Evolutionary conservation across 2,888 invertebrate species (phyloP), one percentile per base, ranked within the genome.

Genomic region (Cheilosia vulpina): DNA sequence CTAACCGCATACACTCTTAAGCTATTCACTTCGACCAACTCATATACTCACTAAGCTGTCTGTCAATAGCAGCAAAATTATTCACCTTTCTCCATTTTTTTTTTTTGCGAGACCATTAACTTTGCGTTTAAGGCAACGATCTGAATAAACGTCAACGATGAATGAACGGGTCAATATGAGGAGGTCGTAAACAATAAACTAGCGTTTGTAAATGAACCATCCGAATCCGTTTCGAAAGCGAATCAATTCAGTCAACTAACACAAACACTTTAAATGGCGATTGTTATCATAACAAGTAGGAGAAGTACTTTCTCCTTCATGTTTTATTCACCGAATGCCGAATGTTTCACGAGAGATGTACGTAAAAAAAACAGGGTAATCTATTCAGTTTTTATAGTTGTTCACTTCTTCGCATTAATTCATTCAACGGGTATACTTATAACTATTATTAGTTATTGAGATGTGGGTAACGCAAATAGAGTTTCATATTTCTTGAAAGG

Each of bases 71-170:
- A n/a, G 53, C 31, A n/a, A 31, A 53, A 34, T 53, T 62, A 45
- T 62, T 72, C 62, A n/a, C n/a, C 62, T 53, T 72, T 62, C 15
- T 19, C 53, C n/a, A 63, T 55, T n/a, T 21, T 3, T 1, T 38
- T 13, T 38, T 34, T 53, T 62, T 66, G 45, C 73, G 24, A 65
- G 47, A 27, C 43, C 55, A 24, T 73, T 55, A 65, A 55, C 53
- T 63, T 57, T 45, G 11, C 38, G 27, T 47, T 52, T 45, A 53
- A 57, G 43, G 13, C 53, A 73, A 41, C 73, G 47, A 73, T 65
- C 63, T 73, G 63, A 73, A 63, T 45, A 47, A 55, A 47, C 47
- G 24, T 57, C 11, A 55, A 73, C 17, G 55, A 47, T 47, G n/a
- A 55, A 73, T 17, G 45, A 47, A 63, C 45, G 34, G 47, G 43